Evolutionary conservation across 2,797 vertebrate genomes (phyloP), one percentile per base, ranked within the genome.

Genomic region (Anomalospiza imberbis): DNA sequence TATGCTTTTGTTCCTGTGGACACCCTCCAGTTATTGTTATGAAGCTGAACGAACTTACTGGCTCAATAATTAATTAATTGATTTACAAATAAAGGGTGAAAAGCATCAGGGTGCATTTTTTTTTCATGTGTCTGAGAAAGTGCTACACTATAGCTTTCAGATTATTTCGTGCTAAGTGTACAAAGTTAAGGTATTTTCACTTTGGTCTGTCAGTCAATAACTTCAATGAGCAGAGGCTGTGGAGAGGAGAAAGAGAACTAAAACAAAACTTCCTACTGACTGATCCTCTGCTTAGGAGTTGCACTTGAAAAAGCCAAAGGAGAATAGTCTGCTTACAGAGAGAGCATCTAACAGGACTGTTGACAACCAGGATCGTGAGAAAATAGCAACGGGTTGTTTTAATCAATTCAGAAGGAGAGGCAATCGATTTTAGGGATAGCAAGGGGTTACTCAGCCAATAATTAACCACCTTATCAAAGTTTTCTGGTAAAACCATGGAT

Each of bases 331-430:
- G 70, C 55, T 63, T 44, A 42, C 54, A 79, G 45, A 63, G 85
- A 76, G 40, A 72, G 72, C 55, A 88, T 92, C 83, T 91, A 92
- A 81, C 38, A 74, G 85, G 77, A 51, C 76, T 90, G 47, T 81
- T 76, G 95, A 95, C 94, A 94, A 92, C 78, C 73, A 80, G 60
- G 92, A 97, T 94, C 96, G 93, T 98, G 97, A 95, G 97, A 97
- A 98, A 97, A 96, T 91, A 95, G 91, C 72, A 89, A 81, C 1
- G 12, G 47, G 71, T 84, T 87, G 88, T 84, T 94, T 96, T 65
- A 94, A 97, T 98, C 97, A 75, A 98, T 97, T 88, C 45, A 82
- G 87, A 74, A 94, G 78, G 88, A 94, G 68, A 70, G 13, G 58
- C 45, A 80, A 97, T 97, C 95, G 97, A 97, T 97, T 97, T 95